Conservation (phyloP, 2,797 vertebrate species). For the Liasis olivaceus region DNA sequence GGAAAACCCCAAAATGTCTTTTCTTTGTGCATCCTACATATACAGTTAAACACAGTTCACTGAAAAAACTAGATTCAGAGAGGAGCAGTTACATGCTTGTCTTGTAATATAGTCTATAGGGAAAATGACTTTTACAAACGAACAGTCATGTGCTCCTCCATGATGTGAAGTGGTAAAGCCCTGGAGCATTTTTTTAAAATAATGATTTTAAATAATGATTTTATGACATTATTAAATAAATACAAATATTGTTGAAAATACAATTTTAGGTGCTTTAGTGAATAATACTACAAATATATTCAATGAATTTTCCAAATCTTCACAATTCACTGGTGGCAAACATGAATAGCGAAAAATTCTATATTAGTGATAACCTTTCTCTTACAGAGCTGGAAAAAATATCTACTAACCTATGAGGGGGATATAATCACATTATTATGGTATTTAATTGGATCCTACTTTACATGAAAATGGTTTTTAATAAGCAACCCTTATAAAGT, state of each 20-base stretch:
- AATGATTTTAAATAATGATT: conserved; percentile 41
- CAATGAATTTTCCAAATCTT: conserved; percentile 61
- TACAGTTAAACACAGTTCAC: too few relatives aligned
- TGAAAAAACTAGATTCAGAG: background rate
- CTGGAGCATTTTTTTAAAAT: background rate
- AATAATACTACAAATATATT: conserved; percentile 57
- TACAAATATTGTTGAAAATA: conserved; percentile 64
- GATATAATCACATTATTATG: conserved; percentile 43
- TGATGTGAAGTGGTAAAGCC: background rate
- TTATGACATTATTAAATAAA: conserved; percentile 61
- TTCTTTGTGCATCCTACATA: too few relatives aligned
- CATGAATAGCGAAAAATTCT: conserved; percentile 61
- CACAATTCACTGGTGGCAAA: conserved; percentile 60
- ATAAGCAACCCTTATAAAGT: conserved; percentile 54
- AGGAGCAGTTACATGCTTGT: background rate
- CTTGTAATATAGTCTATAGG: too few relatives aligned
- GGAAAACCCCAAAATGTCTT: too few relatives aligned
- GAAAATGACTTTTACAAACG: too few relatives aligned
- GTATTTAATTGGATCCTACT: conserved; percentile 44
- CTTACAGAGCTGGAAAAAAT: conserved; percentile 39
- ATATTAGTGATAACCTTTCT: conserved; percentile 58
- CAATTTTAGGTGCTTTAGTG: conserved; percentile 61
- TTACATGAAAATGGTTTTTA: conserved; percentile 53
- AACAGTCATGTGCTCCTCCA: background rate
- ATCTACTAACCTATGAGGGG: conserved; percentile 33